Evolutionary conservation across 2,888 invertebrate species (phyloP), one percentile per base, ranked within the genome.

Genomic region (Scaptomyza parva): DNA sequence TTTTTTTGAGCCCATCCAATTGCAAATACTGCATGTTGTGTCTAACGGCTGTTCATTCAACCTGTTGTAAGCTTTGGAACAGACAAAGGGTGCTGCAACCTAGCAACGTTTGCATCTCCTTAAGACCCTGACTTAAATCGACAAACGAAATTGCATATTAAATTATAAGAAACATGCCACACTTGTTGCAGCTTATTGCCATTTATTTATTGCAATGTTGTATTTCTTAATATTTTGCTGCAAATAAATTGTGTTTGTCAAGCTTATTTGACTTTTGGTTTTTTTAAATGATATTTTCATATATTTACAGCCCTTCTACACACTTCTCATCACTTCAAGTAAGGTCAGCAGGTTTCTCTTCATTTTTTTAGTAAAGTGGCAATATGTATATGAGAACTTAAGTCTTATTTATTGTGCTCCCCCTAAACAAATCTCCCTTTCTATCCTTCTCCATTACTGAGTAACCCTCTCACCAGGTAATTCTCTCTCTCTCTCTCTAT

Each of bases 31-130:
- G 41, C 50, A 61, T 62, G 35, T 51, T 62, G 35, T 51, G 50
- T 50, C 51, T 50, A 57, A 50, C 47, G 48, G 33, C 39, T 48
- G 39, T 45, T 39, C 70, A 39, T 60, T 66, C 51, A 73, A 60
- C 35, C 58, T 64, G 64, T 30, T 18, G 47, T 48, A 17, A n/a
- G 28, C 12, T 24, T 17, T 22, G 22, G 5, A 28, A 22, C 20
- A 58, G 18, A 33, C 37, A 51, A 45, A 51, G 22, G 35, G 7
- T 6, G n/a, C 35, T 12, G 12, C 18, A 7, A 11, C 30, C 30
- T 47, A 9, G 9, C 18, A 18, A 35, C 33, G 18, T 18, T 17
- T 24, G 2, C n/a, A n/a, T n/a, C 9, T 7, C 3, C 22, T 5
- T 3, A 9, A 11, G 8, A 12, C 2, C 4, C 6, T 2, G 9